Evolutionary conservation across 30 jellyfish, hydroid and myxozoan species (phyloP).

Genomic region (Hydractinia symbiolongicarpus): DNA sequence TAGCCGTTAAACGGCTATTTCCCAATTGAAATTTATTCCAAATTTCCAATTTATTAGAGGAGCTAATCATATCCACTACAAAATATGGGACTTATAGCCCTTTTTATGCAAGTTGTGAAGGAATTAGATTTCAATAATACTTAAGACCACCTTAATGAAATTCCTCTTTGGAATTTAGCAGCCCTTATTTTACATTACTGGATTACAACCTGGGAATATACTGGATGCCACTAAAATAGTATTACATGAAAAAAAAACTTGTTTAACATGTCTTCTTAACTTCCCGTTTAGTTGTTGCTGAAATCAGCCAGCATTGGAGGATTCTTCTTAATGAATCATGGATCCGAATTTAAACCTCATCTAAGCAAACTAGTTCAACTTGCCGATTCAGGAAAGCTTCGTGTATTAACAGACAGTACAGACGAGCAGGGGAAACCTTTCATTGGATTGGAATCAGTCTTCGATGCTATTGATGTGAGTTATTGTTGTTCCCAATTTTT

Average conservation of each 20-base stretch:
- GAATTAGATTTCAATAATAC: too few species aligned
- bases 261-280: not conserved
- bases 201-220: too few species aligned
- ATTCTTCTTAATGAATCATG: constrained; percentile 69
- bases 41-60: too few species aligned
- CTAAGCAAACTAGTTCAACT: constrained; percentile 55
- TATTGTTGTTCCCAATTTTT: not conserved
- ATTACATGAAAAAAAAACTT: not conserved
- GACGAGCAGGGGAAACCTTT: constrained; percentile 26
- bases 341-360: constrained; percentile 40
- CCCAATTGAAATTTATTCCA: too few species aligned
- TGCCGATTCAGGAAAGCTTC: constrained; percentile 43
- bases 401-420: constrained; percentile 8
- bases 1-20: too few species aligned
- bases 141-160: too few species aligned
- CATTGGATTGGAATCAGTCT: constrained; percentile 56
- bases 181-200: too few species aligned
- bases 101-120: too few species aligned
- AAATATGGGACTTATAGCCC: too few species aligned
- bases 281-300: constrained; percentile 42
- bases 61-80: too few species aligned
- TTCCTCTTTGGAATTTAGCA: too few species aligned
- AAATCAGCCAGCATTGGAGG: constrained; percentile 82
- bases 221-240: too few species aligned
- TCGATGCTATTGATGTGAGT: constrained; percentile 83